Base-by-base conservation (phyloP, 2,113 vertebrate species). In the Austrofundulus limnaeus region DNA sequence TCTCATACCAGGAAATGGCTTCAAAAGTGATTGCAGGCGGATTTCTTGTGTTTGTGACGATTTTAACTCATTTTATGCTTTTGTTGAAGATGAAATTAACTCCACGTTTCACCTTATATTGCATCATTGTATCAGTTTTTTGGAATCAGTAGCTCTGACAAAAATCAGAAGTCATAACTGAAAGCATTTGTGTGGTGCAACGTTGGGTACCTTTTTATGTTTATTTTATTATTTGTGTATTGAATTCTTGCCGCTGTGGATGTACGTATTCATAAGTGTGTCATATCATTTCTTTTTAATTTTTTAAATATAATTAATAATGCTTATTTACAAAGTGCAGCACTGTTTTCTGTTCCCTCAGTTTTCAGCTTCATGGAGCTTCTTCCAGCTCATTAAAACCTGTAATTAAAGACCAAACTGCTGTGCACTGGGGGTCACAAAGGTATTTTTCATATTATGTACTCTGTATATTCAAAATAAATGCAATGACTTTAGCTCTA, bases 391-490 rank as follows among this genome's bases (percentile, higher is more conserved):
- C 70, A 72, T 79, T 58, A 39, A 74, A 80, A 77, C 68, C 71
- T 83, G 63, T 83, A 84, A 86, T 79, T 69, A 77, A 87, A 87
- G 90, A 92, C 90, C 91, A 91, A 90, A 88, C 85, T 85, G 88
- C 90, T 92, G 91, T 91, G 90, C 83, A 90, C 84, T 87, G 80
- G 81, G 84, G 85, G 81, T 87, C 71, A 54, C 88, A 87, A 83
- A 85, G 86, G 87, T 91, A 90, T 91, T 87, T 90, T 91, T 87
- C 87, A 86, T 87, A 88, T 62, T 80, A 81, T 82, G 77, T 87
- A 83, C 81, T 80, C 79, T 88, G 83, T 89, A 86, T 83, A 77
- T 79, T 72, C 45, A 81, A 81, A 85, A 80, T 64, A 76, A 89
- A 84, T 77, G 20, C 80, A 78, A 76, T 78, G 77, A 78, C 87